Evolutionary conservation across 1,140 invertebrate species (phyloP).

Genomic region (Drosophila parabipectinata): DNA sequence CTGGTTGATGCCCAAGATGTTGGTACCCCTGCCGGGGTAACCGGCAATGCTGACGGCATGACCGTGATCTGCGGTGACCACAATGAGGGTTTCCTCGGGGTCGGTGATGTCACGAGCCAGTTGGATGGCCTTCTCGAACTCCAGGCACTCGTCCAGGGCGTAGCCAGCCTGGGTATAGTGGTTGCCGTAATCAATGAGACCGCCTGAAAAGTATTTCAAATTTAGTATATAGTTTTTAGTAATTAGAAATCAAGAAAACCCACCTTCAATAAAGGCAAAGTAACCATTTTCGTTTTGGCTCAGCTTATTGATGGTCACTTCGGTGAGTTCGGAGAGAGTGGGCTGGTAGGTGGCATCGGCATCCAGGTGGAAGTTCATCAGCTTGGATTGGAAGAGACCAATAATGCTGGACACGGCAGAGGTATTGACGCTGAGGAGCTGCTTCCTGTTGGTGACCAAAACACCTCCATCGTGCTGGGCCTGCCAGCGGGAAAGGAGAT

Average conservation of each 20-base stretch:
- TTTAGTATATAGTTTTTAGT: background rate
- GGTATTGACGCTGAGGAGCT: constrained; percentile 77
- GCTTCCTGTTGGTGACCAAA: constrained; percentile 87
- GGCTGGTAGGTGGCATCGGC: constrained; percentile 87
- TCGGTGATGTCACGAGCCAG: constrained; percentile 86
- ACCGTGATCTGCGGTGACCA: constrained; percentile 89
- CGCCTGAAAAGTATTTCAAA: constrained; percentile 54
- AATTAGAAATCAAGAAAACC: background rate
- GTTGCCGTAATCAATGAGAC: constrained; percentile 90
- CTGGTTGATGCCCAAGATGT: constrained; percentile 86
- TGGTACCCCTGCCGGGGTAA: constrained; percentile 88
- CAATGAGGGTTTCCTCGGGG: constrained; percentile 87
- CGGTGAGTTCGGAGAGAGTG: constrained; percentile 90
- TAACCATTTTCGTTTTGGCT: constrained; percentile 88
- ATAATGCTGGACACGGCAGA: constrained; percentile 77
- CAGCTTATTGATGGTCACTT: constrained; percentile 89
- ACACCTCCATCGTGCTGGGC: constrained; percentile 67
- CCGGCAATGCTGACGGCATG: constrained; percentile 88
- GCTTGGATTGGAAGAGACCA: constrained; percentile 84
- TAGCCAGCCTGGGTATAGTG: constrained; percentile 87
- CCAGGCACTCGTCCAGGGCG: constrained; percentile 88
- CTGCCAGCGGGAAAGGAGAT: constrained; percentile 85
- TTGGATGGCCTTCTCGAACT: constrained; percentile 88
- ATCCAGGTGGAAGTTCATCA: constrained; percentile 85
- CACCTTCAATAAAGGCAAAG: constrained; percentile 87